These are phyloP conservation scores for Deilephila elpenor DNA, from an alignment of 2,888 invertebrate genomes.

Conservation along the genomic window DNA sequence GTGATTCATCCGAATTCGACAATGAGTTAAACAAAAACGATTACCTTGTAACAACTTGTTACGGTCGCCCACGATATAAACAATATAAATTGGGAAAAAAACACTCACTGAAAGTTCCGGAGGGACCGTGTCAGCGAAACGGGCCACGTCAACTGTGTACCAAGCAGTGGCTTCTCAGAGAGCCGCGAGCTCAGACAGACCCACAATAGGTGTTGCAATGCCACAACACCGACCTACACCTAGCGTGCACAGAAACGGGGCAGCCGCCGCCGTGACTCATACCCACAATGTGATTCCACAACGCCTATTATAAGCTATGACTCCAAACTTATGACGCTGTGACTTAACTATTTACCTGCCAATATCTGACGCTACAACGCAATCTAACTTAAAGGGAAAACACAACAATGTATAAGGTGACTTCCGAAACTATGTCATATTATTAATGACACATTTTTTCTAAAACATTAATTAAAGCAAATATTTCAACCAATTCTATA, in stretches of 20 bases:
- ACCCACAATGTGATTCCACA: neutral
- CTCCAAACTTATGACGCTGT: neutral
- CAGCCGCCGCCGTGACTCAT: neutral
- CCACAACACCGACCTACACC: neutral
- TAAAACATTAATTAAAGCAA: too few relatives aligned
- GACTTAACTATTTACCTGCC: neutral
- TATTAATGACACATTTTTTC: too few relatives aligned
- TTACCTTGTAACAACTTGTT: neutral
- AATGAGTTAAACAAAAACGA: neutral
- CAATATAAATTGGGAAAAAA: conserved; percentile 8
- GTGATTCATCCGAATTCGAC: neutral
- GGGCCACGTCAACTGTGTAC: neutral
- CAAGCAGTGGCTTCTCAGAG: neutral
- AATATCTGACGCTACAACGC: neutral
- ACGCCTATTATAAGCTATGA: neutral
- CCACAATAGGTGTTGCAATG: neutral
- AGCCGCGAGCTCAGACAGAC: neutral
- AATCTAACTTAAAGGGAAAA: too few relatives aligned
- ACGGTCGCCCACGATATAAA: neutral
- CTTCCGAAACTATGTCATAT: too few relatives aligned
- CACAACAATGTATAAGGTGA: too few relatives aligned
- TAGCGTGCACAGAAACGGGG: conserved; percentile 4
- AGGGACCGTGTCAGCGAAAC: neutral
- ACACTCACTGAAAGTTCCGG: neutral
- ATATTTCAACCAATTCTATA: too few relatives aligned